Conservation (phyloP, 2,888 invertebrate genomes). For the Hydraecia micacea region DNA sequence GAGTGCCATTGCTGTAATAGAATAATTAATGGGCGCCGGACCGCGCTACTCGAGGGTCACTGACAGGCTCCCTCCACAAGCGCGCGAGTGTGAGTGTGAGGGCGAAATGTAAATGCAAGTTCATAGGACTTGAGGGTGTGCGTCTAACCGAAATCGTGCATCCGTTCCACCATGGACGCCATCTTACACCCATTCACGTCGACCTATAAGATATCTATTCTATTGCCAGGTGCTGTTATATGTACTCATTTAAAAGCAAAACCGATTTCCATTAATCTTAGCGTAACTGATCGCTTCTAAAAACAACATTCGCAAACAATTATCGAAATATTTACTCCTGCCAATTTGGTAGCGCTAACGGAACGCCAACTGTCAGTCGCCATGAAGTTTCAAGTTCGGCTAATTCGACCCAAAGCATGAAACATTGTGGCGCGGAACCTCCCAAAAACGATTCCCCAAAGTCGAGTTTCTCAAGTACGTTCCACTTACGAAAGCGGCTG, state of each 20-base stretch:
- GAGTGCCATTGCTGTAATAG: constrained; percentile 85
- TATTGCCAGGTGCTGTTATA: constrained; percentile 40
- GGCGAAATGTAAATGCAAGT: constrained; percentile 49
- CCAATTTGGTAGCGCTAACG: constrained; percentile 22
- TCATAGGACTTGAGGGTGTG: constrained; percentile 51
- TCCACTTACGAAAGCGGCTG: constrained; percentile 84
- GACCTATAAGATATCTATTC: constrained; percentile 36
- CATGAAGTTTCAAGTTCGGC: constrained; percentile 59
- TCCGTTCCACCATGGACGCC: constrained; percentile 29
- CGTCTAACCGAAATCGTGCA: constrained; percentile 62
- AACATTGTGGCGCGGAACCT: constrained; percentile 65
- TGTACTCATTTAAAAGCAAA: constrained; percentile 38
- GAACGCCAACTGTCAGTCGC: constrained; percentile 14
- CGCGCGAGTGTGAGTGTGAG: constrained; percentile 47
- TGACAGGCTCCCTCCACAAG: constrained; percentile 75
- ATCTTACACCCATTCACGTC: constrained; percentile 40
- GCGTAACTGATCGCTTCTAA: constrained; percentile 21
- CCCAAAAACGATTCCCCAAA: constrained; percentile 71
- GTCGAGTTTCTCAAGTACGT: constrained; percentile 81
- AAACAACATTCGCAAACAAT: constrained; percentile 36
- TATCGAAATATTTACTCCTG: constrained; percentile 29
- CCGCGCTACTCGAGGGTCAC: constrained; percentile 79
- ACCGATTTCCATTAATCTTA: constrained; percentile 39
- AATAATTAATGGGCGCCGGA: constrained; percentile 86
- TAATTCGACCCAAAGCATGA: constrained; percentile 63